Conservation (phyloP, 2,797 vertebrate genomes). For the Clarias laeviceps region DNA sequence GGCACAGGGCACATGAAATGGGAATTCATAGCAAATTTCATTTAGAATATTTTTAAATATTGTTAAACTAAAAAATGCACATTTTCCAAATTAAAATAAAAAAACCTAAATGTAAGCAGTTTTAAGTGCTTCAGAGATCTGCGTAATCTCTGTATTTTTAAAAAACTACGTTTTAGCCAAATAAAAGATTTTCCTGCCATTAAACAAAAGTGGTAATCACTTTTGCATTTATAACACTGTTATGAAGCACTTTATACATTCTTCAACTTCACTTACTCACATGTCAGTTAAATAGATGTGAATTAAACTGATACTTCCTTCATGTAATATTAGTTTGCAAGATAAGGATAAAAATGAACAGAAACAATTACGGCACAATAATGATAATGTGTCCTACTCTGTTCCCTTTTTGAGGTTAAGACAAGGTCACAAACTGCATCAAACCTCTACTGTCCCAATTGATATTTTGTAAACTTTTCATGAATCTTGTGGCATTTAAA, state of each 20-base stretch:
- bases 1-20: neutral
- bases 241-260: neutral
- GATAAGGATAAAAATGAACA: neutral
- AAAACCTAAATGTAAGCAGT: neutral
- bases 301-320: neutral
- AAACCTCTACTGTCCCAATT: neutral
- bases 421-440: neutral
- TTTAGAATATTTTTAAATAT: neutral
- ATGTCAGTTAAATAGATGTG: neutral
- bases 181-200: neutral
- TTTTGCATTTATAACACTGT: neutral
- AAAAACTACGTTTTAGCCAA: neutral
- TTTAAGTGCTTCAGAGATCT: neutral
- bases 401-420: neutral
- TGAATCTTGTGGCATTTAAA: neutral
- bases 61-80: neutral
- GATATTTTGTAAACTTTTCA: neutral
- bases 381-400: neutral
- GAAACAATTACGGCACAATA: neutral
- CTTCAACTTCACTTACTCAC: neutral
- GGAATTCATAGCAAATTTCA: neutral
- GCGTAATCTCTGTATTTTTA: neutral
- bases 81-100: neutral
- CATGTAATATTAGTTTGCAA: neutral
- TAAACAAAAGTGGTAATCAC: neutral